Base-by-base conservation (phyloP, 2,113 vertebrate species). In the Xyrauchen texanus region DNA sequence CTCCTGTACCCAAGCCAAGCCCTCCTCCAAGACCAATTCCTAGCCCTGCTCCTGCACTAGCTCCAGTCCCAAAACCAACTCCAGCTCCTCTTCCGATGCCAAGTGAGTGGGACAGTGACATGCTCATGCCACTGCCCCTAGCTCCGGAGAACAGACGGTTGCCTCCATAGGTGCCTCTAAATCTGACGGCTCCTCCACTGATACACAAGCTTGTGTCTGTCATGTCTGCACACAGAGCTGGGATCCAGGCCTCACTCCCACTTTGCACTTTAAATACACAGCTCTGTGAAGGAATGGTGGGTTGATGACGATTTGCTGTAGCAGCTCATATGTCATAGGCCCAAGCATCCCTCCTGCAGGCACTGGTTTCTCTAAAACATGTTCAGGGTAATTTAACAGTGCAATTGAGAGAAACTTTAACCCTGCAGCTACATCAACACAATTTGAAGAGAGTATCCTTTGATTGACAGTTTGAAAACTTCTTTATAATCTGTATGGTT, bases 161-260 rank as follows among this genome's bases (percentile, higher is more conserved):
- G 70, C 89, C 76, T 42, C 85, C 85, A 75, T 90, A 90, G n/a
- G 85, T 86, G 70, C 85, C 89, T 11, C 89, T 88, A 49, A 80
- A 89, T 82, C 88, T 84, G 75, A 90, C 89, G 10, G 86, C 85
- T 8, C 80, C 77, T 71, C 89, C 88, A 68, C 81, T 85, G 82
- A 89, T 49, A 68, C 70, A 85, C 13, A 78, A 12, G 21, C 21
- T 34, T 34, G 21, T 34, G 63, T 89, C 88, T 51, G 83, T 68
- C 78, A 86, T 86, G 69, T 80, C 57, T 68, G 75, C 71, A 81
- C 67, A 80, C 76, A 84, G 77, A 82, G 84, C 81, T 84, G 76
- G 70, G 80, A 76, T 76, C 65, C 68, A 83, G 77, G 76, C 44
- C 63, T 45, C 5, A 61, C 13, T 5, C 60, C 47, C 15, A 47